phyloP scores from a whole-genome alignment of 1,140 invertebrate genomes.

The Cydia strobilella region DNA sequence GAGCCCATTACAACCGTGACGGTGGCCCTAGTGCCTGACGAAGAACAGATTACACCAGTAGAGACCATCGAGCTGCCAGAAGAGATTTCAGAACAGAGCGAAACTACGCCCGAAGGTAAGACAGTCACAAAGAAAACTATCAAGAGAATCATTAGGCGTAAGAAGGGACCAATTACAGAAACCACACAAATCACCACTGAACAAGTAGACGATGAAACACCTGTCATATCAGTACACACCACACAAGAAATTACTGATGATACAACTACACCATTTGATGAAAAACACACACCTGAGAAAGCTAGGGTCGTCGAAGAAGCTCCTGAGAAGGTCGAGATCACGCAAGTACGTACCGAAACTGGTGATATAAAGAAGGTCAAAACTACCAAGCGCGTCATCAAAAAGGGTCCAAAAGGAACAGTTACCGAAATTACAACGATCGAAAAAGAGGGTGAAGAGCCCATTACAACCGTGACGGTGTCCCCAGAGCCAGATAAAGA shows the following conservation, averaged over 20 bases:
- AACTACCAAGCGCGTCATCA: constrained; percentile 62
- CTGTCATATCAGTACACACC: too few relatives aligned
- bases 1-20: constrained; percentile 55
- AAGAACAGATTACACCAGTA: constrained; percentile 31
- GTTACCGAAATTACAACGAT: constrained; percentile 73
- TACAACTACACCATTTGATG: too few relatives aligned
- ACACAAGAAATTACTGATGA: too few relatives aligned
- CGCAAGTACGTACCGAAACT: constrained; percentile 63
- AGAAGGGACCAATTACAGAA: constrained; percentile 48
- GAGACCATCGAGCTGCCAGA: constrained; percentile 45
- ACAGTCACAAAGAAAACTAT: constrained; percentile 44
- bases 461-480: constrained; percentile 53
- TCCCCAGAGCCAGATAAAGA: constrained; percentile 36
- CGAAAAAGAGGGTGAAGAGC: constrained; percentile 71
- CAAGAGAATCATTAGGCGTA: constrained; percentile 52
- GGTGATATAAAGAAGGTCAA: constrained; percentile 58
- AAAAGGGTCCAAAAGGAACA: constrained; percentile 66
- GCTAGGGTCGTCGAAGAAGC: constrained; percentile 42
- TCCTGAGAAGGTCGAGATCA: constrained; percentile 66
- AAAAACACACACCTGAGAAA: too few relatives aligned
- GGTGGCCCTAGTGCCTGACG: constrained; percentile 38
- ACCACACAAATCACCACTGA: constrained; percentile 40
- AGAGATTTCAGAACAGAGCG: constrained; percentile 41
- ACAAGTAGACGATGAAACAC: too few relatives aligned
- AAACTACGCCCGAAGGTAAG: constrained; percentile 47